Evolutionary conservation across 1,140 invertebrate species (phyloP).

Genomic region (Eumeta japonica): DNA sequence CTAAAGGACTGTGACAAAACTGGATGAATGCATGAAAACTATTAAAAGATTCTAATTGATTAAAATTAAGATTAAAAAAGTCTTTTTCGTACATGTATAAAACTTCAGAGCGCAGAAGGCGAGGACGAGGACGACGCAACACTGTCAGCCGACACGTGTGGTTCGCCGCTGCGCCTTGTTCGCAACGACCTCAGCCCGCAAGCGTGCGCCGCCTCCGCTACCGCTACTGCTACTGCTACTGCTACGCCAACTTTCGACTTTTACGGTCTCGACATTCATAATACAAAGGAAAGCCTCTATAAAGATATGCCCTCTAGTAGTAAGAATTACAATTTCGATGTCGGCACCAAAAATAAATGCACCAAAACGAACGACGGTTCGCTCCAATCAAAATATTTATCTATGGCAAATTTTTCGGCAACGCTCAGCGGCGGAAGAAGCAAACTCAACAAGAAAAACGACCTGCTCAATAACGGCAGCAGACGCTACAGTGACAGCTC

Average conservation of each 20-base stretch:
- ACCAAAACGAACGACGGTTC: slow-evolving; percentile 22
- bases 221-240: too few relatives aligned
- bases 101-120: slow-evolving; percentile 47
- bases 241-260: slow-evolving; percentile 22
- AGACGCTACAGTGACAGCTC: slow-evolving; percentile 43
- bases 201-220: slow-evolving; percentile 3
- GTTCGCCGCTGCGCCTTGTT: slow-evolving; percentile 32
- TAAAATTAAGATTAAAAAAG: too few relatives aligned
- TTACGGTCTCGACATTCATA: slow-evolving; percentile 33
- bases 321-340: slow-evolving; percentile 42
- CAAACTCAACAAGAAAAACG: slow-evolving; percentile 26
- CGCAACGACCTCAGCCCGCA: slow-evolving; percentile 34
- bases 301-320: slow-evolving; percentile 46
- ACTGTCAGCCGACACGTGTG: slow-evolving; percentile 46
- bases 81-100: too few relatives aligned
- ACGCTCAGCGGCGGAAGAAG: too few relatives aligned
- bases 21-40: too few relatives aligned
- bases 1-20: too few relatives aligned
- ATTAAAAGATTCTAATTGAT: too few relatives aligned
- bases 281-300: slow-evolving; percentile 38
- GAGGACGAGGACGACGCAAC: slow-evolving; percentile 60
- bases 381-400: slow-evolving; percentile 22
- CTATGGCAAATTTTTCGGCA: too few relatives aligned
- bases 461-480: slow-evolving; percentile 34
- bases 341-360: slow-evolving; percentile 30